Conservation (phyloP, 1,140 invertebrate genomes). For the Melitaea cinxia region DNA sequence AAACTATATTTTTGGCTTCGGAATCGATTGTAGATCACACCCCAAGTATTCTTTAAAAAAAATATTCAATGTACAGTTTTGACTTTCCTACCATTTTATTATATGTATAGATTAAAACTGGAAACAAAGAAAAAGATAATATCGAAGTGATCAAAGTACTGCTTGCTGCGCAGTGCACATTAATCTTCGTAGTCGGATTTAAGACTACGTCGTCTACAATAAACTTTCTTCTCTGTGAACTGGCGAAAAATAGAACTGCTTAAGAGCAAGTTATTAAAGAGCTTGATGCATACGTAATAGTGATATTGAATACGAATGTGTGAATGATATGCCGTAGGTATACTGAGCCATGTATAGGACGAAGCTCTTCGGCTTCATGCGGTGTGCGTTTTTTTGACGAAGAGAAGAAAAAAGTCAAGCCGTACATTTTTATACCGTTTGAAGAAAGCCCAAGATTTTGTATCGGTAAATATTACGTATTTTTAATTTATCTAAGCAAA, state of each 20-base stretch:
- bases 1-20: too few relatives aligned
- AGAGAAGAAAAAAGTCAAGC: conserved; percentile 42
- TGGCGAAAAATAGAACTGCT: conserved; percentile 33
- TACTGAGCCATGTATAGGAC: neutral
- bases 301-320: conserved; percentile 37
- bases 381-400: conserved; percentile 74
- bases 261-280: conserved; percentile 36
- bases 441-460: conserved; percentile 79
- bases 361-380: conserved; percentile 40
- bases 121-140: conserved; percentile 17
- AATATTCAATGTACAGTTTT: too few relatives aligned
- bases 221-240: conserved; percentile 37
- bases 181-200: conserved; percentile 42
- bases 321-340: neutral
- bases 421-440: conserved; percentile 80
- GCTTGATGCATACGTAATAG: conserved; percentile 30
- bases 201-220: conserved; percentile 44
- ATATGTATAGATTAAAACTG: conserved; percentile 14
- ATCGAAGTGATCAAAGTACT: conserved; percentile 35
- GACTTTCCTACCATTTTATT: too few relatives aligned
- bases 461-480: conserved; percentile 37
- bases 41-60: too few relatives aligned
- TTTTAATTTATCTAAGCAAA: too few relatives aligned
- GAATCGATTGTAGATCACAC: too few relatives aligned
- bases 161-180: conserved; percentile 34